Evolutionary conservation across 2,113 vertebrate species (phyloP).

Genomic region (Myotis brandtii): DNA sequence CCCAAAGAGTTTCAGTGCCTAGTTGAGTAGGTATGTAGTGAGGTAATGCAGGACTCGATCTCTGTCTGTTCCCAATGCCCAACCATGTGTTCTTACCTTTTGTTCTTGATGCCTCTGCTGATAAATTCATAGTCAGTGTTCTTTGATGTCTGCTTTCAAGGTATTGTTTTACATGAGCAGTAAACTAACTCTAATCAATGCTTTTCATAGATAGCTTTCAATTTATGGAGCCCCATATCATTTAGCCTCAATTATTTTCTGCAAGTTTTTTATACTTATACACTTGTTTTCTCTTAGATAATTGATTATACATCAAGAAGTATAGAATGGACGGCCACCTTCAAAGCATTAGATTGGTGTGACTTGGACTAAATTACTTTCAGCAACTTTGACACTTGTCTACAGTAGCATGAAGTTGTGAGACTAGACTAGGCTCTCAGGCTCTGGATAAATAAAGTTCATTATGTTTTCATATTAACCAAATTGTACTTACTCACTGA

Average conservation of each 20-base stretch:
- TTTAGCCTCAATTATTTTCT: neutral
- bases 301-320: constrained; percentile 1
- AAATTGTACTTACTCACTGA: neutral
- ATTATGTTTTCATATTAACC: constrained; percentile 23
- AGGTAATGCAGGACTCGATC: neutral
- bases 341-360: neutral
- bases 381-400: neutral
- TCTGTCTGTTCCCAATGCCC: neutral
- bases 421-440: neutral
- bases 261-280: neutral
- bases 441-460: neutral
- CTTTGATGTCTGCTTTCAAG: constrained; percentile 75
- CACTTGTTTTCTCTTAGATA: neutral
- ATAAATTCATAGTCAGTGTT: constrained; percentile 70
- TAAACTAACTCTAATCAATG: constrained; percentile 67
- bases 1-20: neutral
- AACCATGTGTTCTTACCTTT: neutral
- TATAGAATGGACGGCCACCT: neutral
- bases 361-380: neutral
- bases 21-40: neutral
- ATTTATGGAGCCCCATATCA: neutral
- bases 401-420: neutral
- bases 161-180: constrained; percentile 55
- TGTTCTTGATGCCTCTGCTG: constrained; percentile 57
- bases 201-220: constrained; percentile 19